These are phyloP conservation scores for Lysandra bellargus DNA, from an alignment of 2,888 invertebrate species.

Conservation along the genomic window DNA sequence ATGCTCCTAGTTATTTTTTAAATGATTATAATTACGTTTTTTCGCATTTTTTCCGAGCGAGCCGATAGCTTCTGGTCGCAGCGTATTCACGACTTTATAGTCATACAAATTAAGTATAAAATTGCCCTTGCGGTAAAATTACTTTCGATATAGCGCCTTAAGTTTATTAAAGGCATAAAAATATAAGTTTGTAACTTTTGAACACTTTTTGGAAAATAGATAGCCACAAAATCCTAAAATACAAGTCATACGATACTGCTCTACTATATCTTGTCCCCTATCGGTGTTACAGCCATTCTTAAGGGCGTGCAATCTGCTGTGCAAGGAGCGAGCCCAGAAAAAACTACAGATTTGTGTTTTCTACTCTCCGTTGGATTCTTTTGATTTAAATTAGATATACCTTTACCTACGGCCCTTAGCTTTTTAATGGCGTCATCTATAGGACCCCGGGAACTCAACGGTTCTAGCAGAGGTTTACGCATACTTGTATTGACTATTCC, in stretches of 20 bases:
- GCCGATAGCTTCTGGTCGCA: too few relatives aligned
- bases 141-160: background rate
- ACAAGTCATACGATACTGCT: background rate
- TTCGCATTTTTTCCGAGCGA: too few relatives aligned
- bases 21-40: too few relatives aligned
- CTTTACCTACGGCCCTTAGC: conserved; percentile 69
- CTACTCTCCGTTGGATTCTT: conserved; percentile 58
- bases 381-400: conserved; percentile 60
- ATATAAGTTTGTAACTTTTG: conserved; percentile 18
- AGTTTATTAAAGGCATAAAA: background rate
- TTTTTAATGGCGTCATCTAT: conserved; percentile 64
- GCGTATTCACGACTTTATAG: too few relatives aligned
- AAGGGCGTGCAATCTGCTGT: conserved; percentile 69
- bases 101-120: too few relatives aligned
- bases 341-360: conserved; percentile 60
- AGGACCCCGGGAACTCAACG: conserved; percentile 54
- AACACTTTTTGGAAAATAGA: conserved; percentile 30
- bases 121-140: too few relatives aligned
- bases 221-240: background rate
- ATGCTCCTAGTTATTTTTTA: too few relatives aligned
- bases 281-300: conserved; percentile 64
- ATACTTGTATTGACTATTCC: conserved; percentile 51
- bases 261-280: conserved; percentile 40
- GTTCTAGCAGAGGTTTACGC: conserved; percentile 52
- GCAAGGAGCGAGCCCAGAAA: conserved; percentile 56